phyloP scores from a whole-genome alignment of 2,888 invertebrate species.

The Dynastes grantii region DNA sequence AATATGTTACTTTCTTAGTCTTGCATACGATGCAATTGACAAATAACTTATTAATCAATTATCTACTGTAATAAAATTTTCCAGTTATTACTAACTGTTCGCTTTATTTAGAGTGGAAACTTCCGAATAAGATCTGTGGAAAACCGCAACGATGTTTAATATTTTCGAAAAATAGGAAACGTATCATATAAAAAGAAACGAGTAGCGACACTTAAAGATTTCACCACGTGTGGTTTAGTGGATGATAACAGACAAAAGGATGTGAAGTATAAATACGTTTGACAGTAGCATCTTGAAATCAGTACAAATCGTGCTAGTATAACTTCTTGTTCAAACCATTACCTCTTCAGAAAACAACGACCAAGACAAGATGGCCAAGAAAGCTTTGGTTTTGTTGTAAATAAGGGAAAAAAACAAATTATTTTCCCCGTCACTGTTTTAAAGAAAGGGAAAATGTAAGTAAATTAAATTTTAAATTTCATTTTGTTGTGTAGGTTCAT shows the following conservation, averaged over 20 bases:
- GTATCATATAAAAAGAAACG: not conserved
- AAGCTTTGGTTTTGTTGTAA: conserved; percentile 80
- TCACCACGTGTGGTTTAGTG: not conserved
- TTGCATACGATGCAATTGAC: no score
- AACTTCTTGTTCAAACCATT: not conserved
- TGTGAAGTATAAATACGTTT: not conserved
- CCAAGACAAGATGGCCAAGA: not conserved
- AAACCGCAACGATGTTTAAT: conserved; percentile 9
- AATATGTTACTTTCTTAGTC: no score
- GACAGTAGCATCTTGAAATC: not conserved
- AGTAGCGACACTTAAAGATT: not conserved
- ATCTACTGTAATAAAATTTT: no score
- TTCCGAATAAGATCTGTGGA: not conserved
- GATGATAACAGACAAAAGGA: not conserved
- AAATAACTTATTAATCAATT: no score
- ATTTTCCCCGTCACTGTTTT: conserved; percentile 89
- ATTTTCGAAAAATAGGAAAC: not conserved
- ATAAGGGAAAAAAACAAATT: no score
- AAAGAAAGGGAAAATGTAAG: conserved; percentile 85
- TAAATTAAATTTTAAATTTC: conserved; percentile 51
- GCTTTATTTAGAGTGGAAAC: no score
- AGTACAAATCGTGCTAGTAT: not conserved
- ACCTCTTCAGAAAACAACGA: not conserved
- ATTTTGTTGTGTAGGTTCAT: not conserved
- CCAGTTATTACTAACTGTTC: no score